These are phyloP conservation scores for Trachelus troglodyta DNA, from an alignment of 2,888 invertebrate species.

Conservation along the genomic window DNA sequence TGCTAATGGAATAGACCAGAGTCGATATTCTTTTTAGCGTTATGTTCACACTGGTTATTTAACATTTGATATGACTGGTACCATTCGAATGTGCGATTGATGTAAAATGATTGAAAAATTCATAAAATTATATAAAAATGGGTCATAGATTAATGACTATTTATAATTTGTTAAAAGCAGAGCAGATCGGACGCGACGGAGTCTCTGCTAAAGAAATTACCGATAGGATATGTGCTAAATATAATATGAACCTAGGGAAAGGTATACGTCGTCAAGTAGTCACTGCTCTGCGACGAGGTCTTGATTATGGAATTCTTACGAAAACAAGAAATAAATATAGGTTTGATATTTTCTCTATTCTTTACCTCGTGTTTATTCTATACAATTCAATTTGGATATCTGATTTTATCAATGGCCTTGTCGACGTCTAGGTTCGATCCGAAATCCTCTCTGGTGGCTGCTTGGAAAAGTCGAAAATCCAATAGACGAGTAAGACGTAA, in stretches of 20 bases:
- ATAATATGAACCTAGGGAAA: slow-evolving; percentile 41
- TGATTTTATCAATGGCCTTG: neutral
- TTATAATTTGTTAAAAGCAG: slow-evolving; percentile 44
- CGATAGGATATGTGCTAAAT: slow-evolving; percentile 40
- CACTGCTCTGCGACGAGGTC: slow-evolving; percentile 49
- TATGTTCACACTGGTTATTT: neutral
- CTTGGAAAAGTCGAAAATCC: neutral
- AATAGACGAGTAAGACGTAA: neutral
- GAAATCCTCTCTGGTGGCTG: neutral
- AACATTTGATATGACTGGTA: neutral
- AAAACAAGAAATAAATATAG: slow-evolving; percentile 51
- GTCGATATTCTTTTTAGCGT: neutral
- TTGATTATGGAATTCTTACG: slow-evolving; percentile 52
- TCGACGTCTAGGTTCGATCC: neutral
- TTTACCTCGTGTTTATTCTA: neutral
- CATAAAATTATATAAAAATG: slow-evolving; percentile 17
- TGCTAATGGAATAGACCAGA: neutral
- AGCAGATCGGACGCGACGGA: slow-evolving; percentile 26
- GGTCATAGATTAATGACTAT: slow-evolving; percentile 43
- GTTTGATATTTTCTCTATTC: slow-evolving; percentile 22
- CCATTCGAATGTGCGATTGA: neutral
- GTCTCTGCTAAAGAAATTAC: slow-evolving; percentile 47
- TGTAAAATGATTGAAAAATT: neutral
- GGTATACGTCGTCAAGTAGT: slow-evolving; percentile 42
- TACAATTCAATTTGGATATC: neutral